These are phyloP conservation scores for Lingula anatina DNA, from an alignment of 2,888 invertebrate species.

Conservation along the genomic window DNA sequence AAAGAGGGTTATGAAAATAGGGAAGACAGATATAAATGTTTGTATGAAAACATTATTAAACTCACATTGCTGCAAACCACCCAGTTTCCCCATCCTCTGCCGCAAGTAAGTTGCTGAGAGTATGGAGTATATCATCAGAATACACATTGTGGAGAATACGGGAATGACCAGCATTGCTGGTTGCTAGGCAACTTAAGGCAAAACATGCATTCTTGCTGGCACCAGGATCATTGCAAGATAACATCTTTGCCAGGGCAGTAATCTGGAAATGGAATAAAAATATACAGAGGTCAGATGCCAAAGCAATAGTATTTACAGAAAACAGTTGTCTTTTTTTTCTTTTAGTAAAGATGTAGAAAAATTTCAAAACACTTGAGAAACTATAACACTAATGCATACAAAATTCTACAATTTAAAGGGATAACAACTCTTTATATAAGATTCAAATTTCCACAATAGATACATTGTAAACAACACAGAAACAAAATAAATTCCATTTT, in stretches of 20 bases:
- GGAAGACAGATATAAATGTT: no score
- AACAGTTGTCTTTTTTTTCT: neutral
- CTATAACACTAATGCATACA: neutral
- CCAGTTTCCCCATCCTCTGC: constrained; percentile 47
- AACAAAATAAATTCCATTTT: no score
- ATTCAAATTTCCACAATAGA: no score
- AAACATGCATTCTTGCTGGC: constrained; percentile 52
- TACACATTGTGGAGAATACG: constrained; percentile 34
- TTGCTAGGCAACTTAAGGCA: constrained; percentile 51
- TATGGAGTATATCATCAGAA: constrained; percentile 38
- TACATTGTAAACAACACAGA: no score
- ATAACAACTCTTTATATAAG: no score
- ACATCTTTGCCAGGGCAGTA: constrained; percentile 43
- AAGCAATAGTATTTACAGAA: neutral
- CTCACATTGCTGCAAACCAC: constrained; percentile 53
- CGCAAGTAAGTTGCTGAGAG: constrained; percentile 33
- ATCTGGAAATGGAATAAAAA: constrained; percentile 26
- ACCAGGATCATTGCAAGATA: constrained; percentile 44
- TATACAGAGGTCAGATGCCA: neutral
- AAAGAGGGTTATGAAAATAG: no score
- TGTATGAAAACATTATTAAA: no score
- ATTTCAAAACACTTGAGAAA: no score
- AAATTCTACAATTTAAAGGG: neutral
- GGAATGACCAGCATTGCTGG: constrained; percentile 43
- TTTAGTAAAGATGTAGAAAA: no score